Base-by-base conservation (phyloP, 92 coral and sea anemone species). In the Epizoanthus rinbou region DNA sequence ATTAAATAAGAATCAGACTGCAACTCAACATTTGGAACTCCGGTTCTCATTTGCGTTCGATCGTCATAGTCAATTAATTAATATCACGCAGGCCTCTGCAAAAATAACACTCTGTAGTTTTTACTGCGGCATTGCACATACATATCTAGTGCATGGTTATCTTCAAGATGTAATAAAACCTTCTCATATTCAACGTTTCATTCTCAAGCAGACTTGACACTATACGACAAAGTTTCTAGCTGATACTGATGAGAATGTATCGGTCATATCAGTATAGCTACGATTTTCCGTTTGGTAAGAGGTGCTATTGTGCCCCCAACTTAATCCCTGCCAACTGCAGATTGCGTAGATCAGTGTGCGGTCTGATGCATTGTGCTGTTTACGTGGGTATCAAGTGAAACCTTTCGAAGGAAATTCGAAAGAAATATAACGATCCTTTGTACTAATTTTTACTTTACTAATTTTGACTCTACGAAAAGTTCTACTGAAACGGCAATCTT, bases 231-330 rank as follows among this genome's bases (percentile, higher is more conserved):
- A 10, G 41, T 41, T 63, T 76, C 69, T 10, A 59, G 82, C 59
- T 59, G 7, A 60, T 62, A 21, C 19, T 22, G 52, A 60, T 57
- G 66, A 5, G 23, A 4, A 14, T 37, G 43, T 37, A 37, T 37
- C 43, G 16, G 9, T 33, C 19, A 14, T 54, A 76, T 39, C 82
- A 45, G 3, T 19, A 68, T 78, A 69, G 21, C 18, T 35, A 31
- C 62, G 71, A 56, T 43, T 41, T 78, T 78, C 82, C 82, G 59
- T 62, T 62, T 15, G 69, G 54, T 76, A 58, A 59, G 69, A 60
- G 67, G 33, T 5, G 19, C 25, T 33, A 60, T 62, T 78, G 71
- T 78, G 15, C 45, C 21, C 54, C 8, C 31, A 15, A 39, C 43
- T 41, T 71, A 71, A 47, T 71, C 33, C 54, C 4, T 71, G 57